phyloP scores from a whole-genome alignment of 2,888 invertebrate genomes.

The Limnephilus lunatus region DNA sequence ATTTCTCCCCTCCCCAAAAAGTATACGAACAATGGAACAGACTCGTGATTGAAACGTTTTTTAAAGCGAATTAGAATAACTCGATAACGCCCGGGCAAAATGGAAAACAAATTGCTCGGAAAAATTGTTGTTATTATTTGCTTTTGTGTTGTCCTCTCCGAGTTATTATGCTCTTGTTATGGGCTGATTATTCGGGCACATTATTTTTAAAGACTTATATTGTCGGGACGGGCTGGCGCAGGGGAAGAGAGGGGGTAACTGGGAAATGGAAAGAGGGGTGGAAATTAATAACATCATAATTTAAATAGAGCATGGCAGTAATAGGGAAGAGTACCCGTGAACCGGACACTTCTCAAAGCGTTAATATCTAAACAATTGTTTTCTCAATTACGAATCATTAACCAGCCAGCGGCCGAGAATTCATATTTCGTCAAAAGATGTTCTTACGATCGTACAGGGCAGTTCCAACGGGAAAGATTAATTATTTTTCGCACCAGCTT shows the following conservation, averaged over 20 bases:
- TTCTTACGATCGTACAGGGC: too few relatives aligned
- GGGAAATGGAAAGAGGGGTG: background rate
- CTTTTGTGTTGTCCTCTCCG: conserved; percentile 57
- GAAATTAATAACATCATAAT: conserved; percentile 6
- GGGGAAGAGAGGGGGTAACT: conserved; percentile 1
- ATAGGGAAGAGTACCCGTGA: background rate
- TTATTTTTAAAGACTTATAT: conserved; percentile 40
- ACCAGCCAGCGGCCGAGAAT: too few relatives aligned
- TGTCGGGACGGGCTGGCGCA: background rate
- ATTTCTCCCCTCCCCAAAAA: background rate
- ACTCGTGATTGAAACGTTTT: conserved; percentile 66
- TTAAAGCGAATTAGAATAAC: conserved; percentile 66
- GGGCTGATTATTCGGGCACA: conserved; percentile 25
- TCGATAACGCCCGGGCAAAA: conserved; percentile 64
- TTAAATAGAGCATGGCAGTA: conserved; percentile 16
- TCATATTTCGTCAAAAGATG: too few relatives aligned
- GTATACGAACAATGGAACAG: conserved; percentile 59
- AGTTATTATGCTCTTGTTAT: conserved; percentile 56
- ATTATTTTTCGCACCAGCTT: too few relatives aligned
- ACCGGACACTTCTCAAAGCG: background rate
- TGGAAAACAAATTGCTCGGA: conserved; percentile 66
- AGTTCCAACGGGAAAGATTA: too few relatives aligned
- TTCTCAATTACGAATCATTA: background rate
- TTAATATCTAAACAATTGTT: background rate
- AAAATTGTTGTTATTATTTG: conserved; percentile 62